Conservation (phyloP, 53 echinoderm and acorn worm species). For the Arbacia lixula region DNA sequence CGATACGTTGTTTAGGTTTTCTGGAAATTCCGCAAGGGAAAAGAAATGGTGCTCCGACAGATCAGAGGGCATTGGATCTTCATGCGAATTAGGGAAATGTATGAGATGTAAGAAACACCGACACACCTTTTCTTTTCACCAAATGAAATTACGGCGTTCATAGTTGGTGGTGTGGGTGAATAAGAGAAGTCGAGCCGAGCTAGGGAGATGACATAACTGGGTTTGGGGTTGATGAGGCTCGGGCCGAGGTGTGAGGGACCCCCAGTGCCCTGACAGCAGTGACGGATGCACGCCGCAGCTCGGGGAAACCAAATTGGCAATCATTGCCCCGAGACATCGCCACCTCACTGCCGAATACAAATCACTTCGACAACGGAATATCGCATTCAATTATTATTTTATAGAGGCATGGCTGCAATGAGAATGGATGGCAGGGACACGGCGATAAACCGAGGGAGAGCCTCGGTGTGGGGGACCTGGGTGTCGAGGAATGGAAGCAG, state of each 20-base stretch:
- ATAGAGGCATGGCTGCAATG: conserved; percentile 38
- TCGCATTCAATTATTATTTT: conserved; percentile 52
- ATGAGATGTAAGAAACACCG: too few species aligned
- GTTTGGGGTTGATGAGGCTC: conserved; percentile 31
- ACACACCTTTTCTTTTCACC: too few species aligned
- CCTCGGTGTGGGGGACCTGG: background rate
- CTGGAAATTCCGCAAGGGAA: too few species aligned
- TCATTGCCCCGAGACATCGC: conserved; percentile 46
- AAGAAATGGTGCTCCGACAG: too few species aligned
- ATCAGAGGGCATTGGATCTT: too few species aligned
- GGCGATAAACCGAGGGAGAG: too few species aligned
- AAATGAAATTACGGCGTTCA: too few species aligned
- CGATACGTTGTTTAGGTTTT: too few species aligned
- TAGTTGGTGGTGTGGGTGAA: too few species aligned
- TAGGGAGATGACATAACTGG: conserved; percentile 43
- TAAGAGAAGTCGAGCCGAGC: too few species aligned
- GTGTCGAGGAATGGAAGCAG: too few species aligned
- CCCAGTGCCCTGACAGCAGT: conserved; percentile 11
- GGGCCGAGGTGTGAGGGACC: conserved; percentile 8
- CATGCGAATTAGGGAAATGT: too few species aligned
- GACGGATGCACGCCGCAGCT: conserved; percentile 43
- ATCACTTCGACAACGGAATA: conserved; percentile 47
- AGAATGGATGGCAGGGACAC: background rate
- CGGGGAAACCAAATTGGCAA: conserved; percentile 48
- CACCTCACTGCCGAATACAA: conserved; percentile 50